Evolutionary conservation across 1,140 invertebrate species (phyloP), one percentile per base, ranked within the genome.

Genomic region (Diachasmimorpha longicaudata): DNA sequence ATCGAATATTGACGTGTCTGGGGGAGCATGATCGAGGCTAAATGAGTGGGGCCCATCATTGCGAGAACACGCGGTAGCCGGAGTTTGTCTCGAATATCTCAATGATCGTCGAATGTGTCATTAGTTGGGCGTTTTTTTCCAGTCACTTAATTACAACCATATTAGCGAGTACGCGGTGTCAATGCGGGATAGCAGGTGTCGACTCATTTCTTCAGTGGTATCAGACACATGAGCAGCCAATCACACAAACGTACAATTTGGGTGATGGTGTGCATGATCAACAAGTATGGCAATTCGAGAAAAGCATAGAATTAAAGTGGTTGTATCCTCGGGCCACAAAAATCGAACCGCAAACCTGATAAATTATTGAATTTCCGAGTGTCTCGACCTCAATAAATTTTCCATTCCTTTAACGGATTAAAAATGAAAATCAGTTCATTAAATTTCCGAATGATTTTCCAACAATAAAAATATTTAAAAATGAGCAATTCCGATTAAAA

Each of bases 61-160:
- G 44, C 4, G 46, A 4, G 39, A 16, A 46, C 21, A 23, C 23
- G 21, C 44, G 39, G 14, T 16, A 21, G 42, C 13, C 14, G 4
- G 25, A 71, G 42, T 48, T 46, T 23, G 69, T 14, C 69, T 14
- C 13, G 42, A 63, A 75, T 75, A 46, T 75, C 67, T 75, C 46
- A 70, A 75, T 75, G 70, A 75, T 52, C 37, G 44, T 23, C 13
- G 44, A 36, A 36, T 42, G 67, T 74, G 68, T 69, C 73, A 75
- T 75, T 75, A 58, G 25, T 58, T 55, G 74, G 68, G 74, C 36
- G 68, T 48, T 52, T 42, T n/a, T 36, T 31, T 23, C 36, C 16
- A 42, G 37, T 23, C 46, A 44, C 67, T 75, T 75, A 55, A 63
- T 70, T 19, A 70, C 70, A 70, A 36, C 69, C 13, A 68, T 75